Percentiles rank a stretch among this genome's conserved stretches.
phyloP scores from a whole-genome alignment of 2,888 invertebrate species.

The Euproctis similis region DNA sequence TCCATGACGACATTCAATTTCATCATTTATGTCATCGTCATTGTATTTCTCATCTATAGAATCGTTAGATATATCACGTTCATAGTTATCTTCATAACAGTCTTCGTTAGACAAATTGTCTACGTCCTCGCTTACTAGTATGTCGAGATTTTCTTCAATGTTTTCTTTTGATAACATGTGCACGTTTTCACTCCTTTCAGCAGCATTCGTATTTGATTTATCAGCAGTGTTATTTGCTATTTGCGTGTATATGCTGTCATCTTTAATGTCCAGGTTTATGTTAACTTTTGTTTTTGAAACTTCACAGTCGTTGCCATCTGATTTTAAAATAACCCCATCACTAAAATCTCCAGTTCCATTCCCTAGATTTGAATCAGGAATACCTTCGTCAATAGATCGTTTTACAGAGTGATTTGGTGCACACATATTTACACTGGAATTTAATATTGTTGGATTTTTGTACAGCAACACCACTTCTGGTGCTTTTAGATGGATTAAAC shows the following conservation, averaged over 20 bases:
- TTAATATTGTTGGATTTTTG: constrained; percentile 52
- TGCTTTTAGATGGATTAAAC: constrained; percentile 24
- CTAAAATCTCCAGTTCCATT: constrained; percentile 8
- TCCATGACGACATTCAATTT: constrained; percentile 45
- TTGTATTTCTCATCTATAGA: constrained; percentile 39
- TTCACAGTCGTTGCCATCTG: too few species aligned
- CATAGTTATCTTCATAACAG: constrained; percentile 44
- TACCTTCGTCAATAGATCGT: constrained; percentile 23
- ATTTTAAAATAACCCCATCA: too few species aligned
- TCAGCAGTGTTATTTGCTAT: background rate
- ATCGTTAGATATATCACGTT: constrained; percentile 41
- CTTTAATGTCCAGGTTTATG: too few species aligned
- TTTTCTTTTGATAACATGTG: background rate
- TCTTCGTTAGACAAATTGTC: constrained; percentile 35
- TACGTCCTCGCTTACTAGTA: constrained; percentile 24
- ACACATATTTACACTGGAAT: constrained; percentile 22
- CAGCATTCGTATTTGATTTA: too few species aligned
- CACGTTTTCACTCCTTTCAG: background rate
- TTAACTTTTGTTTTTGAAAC: too few species aligned
- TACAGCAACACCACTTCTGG: constrained; percentile 51
- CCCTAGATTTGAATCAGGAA: constrained; percentile 10
- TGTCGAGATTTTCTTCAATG: constrained; percentile 10
- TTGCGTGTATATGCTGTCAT: too few species aligned
- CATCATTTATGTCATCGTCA: constrained; percentile 19
- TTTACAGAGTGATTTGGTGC: background rate